A percentile compares a stretch with the other conserved stretches of the same genome.
phyloP scores from a whole-genome alignment of 1,140 invertebrate species.

The Agrypnia vestita region DNA sequence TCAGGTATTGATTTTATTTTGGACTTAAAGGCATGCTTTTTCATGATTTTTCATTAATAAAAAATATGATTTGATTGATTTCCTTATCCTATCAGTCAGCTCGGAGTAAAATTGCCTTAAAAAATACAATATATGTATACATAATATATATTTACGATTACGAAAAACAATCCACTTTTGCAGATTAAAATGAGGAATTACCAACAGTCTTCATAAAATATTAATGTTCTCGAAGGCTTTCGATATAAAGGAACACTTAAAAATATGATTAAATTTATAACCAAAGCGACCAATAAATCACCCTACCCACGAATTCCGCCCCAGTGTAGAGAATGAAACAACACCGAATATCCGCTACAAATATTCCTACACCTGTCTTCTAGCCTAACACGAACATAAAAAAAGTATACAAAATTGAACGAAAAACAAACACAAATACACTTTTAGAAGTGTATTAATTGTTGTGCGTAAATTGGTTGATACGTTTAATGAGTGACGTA shows the following conservation, averaged over 20 bases:
- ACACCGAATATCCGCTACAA: neutral
- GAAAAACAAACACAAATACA: neutral
- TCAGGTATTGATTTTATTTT: no score
- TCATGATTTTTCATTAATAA: no score
- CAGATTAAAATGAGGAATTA: no score
- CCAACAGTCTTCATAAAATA: no score
- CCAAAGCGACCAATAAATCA: constrained; percentile 10
- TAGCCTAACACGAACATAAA: neutral
- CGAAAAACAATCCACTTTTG: no score
- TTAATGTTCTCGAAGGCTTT: neutral
- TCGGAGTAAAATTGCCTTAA: no score
- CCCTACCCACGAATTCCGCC: constrained; percentile 1
- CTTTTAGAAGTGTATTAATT: constrained; percentile 25
- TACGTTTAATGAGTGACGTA: constrained; percentile 30
- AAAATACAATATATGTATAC: no score
- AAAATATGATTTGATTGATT: no score
- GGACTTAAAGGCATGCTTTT: no score
- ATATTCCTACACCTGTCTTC: neutral
- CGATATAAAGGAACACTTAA: constrained; percentile 7
- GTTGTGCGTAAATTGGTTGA: constrained; percentile 31
- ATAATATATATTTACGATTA: no score
- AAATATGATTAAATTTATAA: constrained; percentile 7
- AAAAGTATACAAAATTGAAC: constrained; percentile 1
- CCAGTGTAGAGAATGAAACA: constrained; percentile 16
- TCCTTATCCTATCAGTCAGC: no score